phyloP scores from a whole-genome alignment of 2,888 invertebrate species.

The Trichacis sp. region DNA sequence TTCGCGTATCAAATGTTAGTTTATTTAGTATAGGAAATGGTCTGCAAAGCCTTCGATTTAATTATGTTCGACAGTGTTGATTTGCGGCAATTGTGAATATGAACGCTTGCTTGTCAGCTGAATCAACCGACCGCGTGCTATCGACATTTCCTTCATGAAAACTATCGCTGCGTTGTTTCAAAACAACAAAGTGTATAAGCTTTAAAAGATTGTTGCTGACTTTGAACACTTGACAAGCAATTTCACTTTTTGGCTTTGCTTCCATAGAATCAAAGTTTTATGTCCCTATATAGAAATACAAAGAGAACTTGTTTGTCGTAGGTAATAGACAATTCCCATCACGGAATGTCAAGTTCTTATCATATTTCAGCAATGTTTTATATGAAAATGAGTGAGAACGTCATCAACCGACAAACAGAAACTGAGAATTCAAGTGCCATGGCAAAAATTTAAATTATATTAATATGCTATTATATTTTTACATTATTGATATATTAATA shows the following conservation, averaged over 20 bases:
- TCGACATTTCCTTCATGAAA: conserved; percentile 58
- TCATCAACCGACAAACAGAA: too few relatives aligned
- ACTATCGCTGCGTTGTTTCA: conserved; percentile 49
- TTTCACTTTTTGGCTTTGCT: conserved; percentile 16
- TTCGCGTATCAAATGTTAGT: too few relatives aligned
- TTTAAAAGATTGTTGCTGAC: conserved; percentile 44
- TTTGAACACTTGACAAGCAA: conserved; percentile 43
- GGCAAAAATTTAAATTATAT: too few relatives aligned
- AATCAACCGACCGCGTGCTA: conserved; percentile 47
- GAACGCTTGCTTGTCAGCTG: conserved; percentile 37
- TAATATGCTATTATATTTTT: too few relatives aligned
- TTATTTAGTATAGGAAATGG: conserved; percentile 2
- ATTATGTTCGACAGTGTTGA: conserved; percentile 28
- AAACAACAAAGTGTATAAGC: conserved; percentile 57
- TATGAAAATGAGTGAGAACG: too few relatives aligned
- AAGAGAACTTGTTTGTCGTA: not conserved
- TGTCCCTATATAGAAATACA: not conserved
- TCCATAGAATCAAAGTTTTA: not conserved
- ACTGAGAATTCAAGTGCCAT: too few relatives aligned
- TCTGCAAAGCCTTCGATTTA: conserved; percentile 2
- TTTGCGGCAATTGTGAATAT: conserved; percentile 31
- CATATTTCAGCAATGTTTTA: too few relatives aligned
- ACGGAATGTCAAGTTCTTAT: too few relatives aligned
- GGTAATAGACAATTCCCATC: too few relatives aligned
- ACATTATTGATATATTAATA: too few relatives aligned